Evolutionary conservation across 1,140 invertebrate genomes (phyloP).

Genomic region (Coenobita brevimanus): DNA sequence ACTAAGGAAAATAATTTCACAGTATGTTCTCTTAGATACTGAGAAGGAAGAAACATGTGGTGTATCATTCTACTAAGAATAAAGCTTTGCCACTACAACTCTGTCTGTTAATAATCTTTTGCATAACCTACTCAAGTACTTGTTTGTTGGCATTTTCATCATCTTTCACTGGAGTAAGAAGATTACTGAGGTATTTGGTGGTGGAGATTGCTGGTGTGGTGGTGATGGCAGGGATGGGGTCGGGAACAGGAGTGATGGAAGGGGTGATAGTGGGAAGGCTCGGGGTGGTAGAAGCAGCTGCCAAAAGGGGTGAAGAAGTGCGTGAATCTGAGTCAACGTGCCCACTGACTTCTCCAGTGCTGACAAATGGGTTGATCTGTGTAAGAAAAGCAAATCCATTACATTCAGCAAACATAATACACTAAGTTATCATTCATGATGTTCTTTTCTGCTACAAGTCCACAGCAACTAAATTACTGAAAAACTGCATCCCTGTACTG

Average conservation of each 20-base stretch:
- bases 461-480: no score
- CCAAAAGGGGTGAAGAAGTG: slow-evolving; percentile 40
- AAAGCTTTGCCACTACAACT: no score
- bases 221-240: neutral
- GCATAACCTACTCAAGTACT: no score
- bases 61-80: no score
- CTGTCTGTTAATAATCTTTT: no score
- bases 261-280: slow-evolving; percentile 34
- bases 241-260: neutral
- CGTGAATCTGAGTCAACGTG: neutral
- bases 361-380: slow-evolving; percentile 43
- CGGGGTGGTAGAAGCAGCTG: slow-evolving; percentile 38
- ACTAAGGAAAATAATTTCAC: no score
- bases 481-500: no score
- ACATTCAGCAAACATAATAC: neutral
- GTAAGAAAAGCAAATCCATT: neutral
- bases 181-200: slow-evolving; percentile 44
- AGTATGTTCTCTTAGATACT: no score
- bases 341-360: slow-evolving; percentile 10
- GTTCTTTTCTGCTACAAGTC: no score
- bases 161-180: slow-evolving; percentile 24
- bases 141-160: slow-evolving; percentile 45
- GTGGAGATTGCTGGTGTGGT: slow-evolving; percentile 14
- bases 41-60: no score
- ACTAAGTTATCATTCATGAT: neutral